A percentile compares a stretch with the other conserved stretches of the same genome.
Evolutionary conservation across 2,797 vertebrate genomes (phyloP).

Genomic region (Crax fasciolata): DNA sequence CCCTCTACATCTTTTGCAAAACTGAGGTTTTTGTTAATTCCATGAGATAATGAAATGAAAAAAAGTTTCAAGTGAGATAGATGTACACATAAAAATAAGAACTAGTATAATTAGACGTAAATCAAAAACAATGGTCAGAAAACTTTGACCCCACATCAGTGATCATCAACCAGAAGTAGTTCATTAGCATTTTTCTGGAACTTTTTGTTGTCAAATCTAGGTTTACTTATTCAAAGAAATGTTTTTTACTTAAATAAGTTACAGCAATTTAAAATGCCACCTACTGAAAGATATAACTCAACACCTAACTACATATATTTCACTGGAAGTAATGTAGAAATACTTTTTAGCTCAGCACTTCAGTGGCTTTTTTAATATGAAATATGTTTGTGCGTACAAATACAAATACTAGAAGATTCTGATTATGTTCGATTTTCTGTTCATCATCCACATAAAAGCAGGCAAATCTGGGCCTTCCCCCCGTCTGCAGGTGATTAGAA

Average conservation of each 20-base stretch:
- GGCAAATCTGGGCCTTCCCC: accelerated
- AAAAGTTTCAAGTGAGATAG: neutral
- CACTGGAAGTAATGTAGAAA: neutral
- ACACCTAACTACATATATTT: neutral
- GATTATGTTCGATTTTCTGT: neutral
- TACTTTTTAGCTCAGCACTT: neutral
- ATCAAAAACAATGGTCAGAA: neutral
- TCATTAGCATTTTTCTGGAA: neutral
- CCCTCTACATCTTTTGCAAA: neutral
- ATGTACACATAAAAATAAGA: neutral
- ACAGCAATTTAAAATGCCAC: neutral
- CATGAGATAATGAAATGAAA: neutral
- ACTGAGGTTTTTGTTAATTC: neutral
- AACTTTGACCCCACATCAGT: neutral
- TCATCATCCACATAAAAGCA: accelerated
- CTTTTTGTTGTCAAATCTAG: neutral
- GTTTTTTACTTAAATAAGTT: neutral
- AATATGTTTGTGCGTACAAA: accelerated
- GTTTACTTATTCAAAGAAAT: neutral
- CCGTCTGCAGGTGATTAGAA: neutral
- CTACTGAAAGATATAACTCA: neutral
- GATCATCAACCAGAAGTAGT: neutral
- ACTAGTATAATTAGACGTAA: neutral
- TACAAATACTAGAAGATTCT: neutral
- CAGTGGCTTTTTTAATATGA: neutral